Conservation (phyloP, 2,113 vertebrate species). For the Ceyx cyanopectus region DNA sequence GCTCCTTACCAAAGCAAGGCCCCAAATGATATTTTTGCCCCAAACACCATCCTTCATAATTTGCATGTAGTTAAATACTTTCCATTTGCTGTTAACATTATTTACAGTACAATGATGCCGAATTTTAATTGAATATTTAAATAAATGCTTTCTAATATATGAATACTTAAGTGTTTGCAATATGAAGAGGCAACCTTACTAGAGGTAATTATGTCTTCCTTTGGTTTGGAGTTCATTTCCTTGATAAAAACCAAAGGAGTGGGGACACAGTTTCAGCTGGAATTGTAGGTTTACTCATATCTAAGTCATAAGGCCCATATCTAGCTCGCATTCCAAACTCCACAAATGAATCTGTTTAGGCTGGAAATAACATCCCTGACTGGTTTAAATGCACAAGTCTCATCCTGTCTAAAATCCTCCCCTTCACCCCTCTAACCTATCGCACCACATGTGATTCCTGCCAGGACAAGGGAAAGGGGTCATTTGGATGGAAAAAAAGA, state of each 20-base stretch:
- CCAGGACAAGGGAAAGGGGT: not conserved
- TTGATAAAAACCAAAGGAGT: not conserved
- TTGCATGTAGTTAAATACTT: constrained; percentile 24
- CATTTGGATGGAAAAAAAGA: not conserved
- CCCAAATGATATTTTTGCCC: constrained; percentile 27
- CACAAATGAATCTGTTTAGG: not conserved
- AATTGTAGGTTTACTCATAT: constrained; percentile 4
- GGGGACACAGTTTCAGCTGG: not conserved
- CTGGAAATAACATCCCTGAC: not conserved
- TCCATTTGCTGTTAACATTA: constrained; percentile 1
- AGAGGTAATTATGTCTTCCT: not conserved
- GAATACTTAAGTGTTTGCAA: not conserved
- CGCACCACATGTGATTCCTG: not conserved
- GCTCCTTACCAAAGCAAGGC: not conserved
- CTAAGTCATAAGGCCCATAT: not conserved
- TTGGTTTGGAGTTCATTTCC: not conserved
- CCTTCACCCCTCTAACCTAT: not conserved
- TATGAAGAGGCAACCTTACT: not conserved
- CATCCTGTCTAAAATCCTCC: not conserved
- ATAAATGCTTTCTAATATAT: not conserved
- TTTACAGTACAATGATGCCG: constrained; percentile 18
- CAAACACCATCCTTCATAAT: not conserved
- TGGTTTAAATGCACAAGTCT: not conserved
- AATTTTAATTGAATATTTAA: not conserved
- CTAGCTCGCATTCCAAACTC: constrained; percentile 10